These are phyloP conservation scores for Nipponia nippon DNA, from an alignment of 2,113 vertebrate genomes.

Conservation along the genomic window DNA sequence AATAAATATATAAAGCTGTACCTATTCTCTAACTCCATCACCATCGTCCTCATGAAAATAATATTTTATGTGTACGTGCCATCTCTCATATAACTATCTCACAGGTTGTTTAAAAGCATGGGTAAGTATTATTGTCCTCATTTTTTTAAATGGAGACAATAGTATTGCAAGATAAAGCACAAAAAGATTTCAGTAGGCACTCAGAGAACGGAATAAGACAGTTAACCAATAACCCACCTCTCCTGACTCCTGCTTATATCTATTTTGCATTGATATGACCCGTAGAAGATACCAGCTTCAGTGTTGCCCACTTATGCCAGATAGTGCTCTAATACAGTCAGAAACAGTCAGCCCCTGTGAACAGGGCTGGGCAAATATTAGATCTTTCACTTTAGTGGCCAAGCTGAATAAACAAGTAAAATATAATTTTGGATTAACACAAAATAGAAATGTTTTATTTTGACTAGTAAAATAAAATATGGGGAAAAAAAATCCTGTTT, in stretches of 20 bases:
- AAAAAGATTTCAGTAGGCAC: not conserved
- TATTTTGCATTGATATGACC: not conserved
- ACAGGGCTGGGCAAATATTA: not conserved
- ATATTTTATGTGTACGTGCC: not conserved
- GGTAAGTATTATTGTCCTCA: slow-evolving; percentile 35
- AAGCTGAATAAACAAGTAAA: not conserved
- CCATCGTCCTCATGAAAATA: not conserved
- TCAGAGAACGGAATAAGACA: not conserved
- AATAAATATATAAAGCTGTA: slow-evolving; percentile 41
- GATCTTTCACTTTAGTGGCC: not conserved
- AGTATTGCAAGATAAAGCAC: not conserved
- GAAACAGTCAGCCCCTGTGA: not conserved
- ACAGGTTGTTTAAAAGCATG: not conserved
- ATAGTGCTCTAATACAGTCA: not conserved
- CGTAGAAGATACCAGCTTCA: not conserved
- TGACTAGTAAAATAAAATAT: not conserved
- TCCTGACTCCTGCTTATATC: not conserved
- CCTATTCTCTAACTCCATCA: slow-evolving; percentile 24
- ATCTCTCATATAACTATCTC: not conserved
- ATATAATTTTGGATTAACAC: not conserved
- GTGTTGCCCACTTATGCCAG: not conserved
- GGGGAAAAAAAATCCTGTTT: rapidly evolving
- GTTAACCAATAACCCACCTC: not conserved
- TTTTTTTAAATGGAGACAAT: not conserved
- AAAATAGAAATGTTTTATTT: not conserved